phyloP scores from a whole-genome alignment of 2,888 invertebrate species.

The Melieria omissa region DNA sequence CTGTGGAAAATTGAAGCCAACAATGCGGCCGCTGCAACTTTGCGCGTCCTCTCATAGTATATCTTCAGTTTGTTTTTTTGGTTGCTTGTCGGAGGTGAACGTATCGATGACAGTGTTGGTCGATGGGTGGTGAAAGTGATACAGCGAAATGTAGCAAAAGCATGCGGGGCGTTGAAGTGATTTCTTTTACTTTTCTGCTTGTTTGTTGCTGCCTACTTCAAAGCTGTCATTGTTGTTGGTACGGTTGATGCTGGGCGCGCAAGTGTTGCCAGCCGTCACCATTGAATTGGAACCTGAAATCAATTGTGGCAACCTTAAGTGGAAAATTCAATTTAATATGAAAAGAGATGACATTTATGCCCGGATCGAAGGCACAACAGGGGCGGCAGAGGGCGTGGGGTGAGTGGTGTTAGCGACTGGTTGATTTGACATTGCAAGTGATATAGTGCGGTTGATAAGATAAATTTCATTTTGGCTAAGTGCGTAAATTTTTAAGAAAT shows the following conservation, averaged over 20 bases:
- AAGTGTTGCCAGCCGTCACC: too few species aligned
- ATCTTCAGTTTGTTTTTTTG: conserved; percentile 9
- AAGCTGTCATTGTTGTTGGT: too few species aligned
- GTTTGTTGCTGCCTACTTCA: too few species aligned
- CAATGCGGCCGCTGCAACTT: too few species aligned
- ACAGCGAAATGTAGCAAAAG: conserved; percentile 19
- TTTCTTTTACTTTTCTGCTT: neutral
- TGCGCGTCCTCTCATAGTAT: conserved; percentile 17
- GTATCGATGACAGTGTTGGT: neutral
- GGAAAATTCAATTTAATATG: conserved; percentile 58
- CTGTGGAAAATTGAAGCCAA: conserved; percentile 49
- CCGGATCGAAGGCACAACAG: neutral
- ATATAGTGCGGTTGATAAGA: conserved; percentile 30
- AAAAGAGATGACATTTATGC: conserved; percentile 44
- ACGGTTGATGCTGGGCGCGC: too few species aligned
- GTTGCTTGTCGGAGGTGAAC: neutral
- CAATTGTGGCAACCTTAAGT: conserved; percentile 48
- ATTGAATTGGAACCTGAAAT: conserved; percentile 39
- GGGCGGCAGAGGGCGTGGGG: too few species aligned
- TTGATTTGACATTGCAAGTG: conserved; percentile 24
- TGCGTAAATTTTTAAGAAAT: too few species aligned
- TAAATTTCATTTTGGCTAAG: neutral
- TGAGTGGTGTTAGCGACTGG: too few species aligned
- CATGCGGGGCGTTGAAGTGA: conserved; percentile 24
- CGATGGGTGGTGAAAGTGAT: conserved; percentile 22